These are phyloP conservation scores for human (Homo sapiens) DNA, from an alignment of 2,113 vertebrate species.

Conservation along the genomic window GRCh38 chr5:55241001-55241500, in stretches of 20 bases:
- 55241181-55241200: background rate
- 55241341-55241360: constrained; percentile 45
- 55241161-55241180: background rate
- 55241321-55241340: constrained; percentile 16
- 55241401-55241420: constrained; percentile 14
- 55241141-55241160: background rate
- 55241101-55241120: too few species aligned
- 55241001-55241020: background rate
- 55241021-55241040: background rate
- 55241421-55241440: background rate
- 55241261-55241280: constrained; percentile 54
- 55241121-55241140: background rate
- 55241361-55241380: constrained; percentile 24
- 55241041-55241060: background rate
- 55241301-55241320: background rate
- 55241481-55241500: background rate
- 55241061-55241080: background rate
- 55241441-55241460: background rate
- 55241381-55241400: background rate
- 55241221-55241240: background rate
- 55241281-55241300: background rate
- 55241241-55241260: constrained; percentile 41
- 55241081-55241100: background rate
- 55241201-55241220: background rate
- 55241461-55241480: background rate